A percentile compares a stretch with the other conserved stretches of the same genome.
Conservation (phyloP, 2,888 invertebrate species). For the Halocaridina rubra region DNA sequence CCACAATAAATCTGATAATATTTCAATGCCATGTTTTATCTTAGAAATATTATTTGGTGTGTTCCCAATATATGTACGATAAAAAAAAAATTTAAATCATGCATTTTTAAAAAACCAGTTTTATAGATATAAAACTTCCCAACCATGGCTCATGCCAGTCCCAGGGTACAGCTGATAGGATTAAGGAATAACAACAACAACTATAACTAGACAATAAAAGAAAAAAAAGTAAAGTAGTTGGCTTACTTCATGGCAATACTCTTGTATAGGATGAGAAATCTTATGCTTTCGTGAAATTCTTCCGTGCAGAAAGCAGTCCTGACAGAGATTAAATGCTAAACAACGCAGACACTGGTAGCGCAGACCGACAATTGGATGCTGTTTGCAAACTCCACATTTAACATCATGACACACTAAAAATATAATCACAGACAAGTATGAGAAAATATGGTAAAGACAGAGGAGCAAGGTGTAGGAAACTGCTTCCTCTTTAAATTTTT, state of each 20-base stretch:
- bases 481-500: too few relatives aligned
- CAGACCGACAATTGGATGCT: constrained; percentile 73
- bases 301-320: constrained; percentile 77
- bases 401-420: constrained; percentile 71
- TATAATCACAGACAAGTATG: too few relatives aligned
- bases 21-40: too few relatives aligned
- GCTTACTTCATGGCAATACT: constrained; percentile 71
- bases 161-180: too few relatives aligned
- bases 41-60: too few relatives aligned
- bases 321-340: constrained; percentile 77
- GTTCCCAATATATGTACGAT: too few relatives aligned
- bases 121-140: constrained; percentile 13
- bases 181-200: background rate
- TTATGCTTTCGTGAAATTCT: constrained; percentile 75
- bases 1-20: too few relatives aligned
- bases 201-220: background rate
- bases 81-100: background rate
- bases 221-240: background rate
- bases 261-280: constrained; percentile 76
- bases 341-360: constrained; percentile 77
- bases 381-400: constrained; percentile 75
- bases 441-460: too few relatives aligned
- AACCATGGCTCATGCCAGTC: too few relatives aligned
- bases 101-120: background rate
- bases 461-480: too few relatives aligned